These are phyloP conservation scores for Prinia subflava DNA, from an alignment of 2,113 vertebrate genomes.

Conservation along the genomic window DNA sequence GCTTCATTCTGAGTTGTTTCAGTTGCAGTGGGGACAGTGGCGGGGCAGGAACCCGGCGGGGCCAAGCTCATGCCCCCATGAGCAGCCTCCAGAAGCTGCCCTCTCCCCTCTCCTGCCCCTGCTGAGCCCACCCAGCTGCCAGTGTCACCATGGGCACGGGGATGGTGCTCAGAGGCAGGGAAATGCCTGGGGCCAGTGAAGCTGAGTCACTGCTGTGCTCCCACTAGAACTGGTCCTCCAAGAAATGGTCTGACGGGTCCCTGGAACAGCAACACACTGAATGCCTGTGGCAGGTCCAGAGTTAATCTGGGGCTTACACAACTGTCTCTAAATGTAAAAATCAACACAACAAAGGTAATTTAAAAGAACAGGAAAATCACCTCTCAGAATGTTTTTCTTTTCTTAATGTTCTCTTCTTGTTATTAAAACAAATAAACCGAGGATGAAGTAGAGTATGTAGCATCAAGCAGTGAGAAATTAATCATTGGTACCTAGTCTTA, in stretches of 20 bases:
- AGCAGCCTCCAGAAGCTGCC: background rate
- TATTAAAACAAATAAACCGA: background rate
- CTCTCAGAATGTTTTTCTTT: background rate
- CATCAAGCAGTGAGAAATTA: slow-evolving; percentile 16
- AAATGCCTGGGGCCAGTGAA: rapidly evolving
- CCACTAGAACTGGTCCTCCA: background rate
- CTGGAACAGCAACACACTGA: background rate
- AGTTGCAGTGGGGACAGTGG: background rate
- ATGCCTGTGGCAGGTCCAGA: background rate
- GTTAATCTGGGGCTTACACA: background rate
- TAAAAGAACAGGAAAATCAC: background rate
- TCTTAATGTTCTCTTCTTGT: background rate
- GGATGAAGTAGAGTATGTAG: background rate
- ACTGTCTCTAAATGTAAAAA: background rate
- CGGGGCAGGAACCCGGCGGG: rapidly evolving
- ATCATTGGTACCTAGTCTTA: background rate
- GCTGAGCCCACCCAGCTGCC: rapidly evolving
- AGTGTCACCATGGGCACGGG: rapidly evolving
- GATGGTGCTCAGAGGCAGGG: background rate
- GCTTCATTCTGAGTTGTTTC: background rate
- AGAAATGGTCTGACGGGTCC: rapidly evolving
- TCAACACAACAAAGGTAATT: background rate
- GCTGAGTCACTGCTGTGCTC: background rate
- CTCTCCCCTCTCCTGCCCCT: background rate
- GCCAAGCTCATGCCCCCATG: rapidly evolving